Base-by-base conservation (phyloP, 2,113 vertebrate genomes). In the Eidolon helvum region DNA sequence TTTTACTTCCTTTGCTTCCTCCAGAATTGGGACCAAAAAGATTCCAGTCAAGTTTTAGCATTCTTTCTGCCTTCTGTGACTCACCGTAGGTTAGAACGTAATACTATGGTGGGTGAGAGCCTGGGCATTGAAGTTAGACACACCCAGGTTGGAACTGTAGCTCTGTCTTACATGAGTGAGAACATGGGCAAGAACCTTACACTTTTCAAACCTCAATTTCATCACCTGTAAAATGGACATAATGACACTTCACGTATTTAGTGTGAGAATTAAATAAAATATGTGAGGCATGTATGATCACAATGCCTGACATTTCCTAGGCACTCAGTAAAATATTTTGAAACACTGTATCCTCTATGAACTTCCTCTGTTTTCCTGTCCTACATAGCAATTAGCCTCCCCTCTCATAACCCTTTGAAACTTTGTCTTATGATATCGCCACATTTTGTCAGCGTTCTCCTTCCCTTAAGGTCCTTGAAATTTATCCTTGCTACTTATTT, bases 271-370 rank as follows among this genome's bases (percentile, higher is more conserved):
- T 45, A 38, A 80, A 55, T 38, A 55, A 45, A 86, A 68, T 5
- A 24, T 4, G 18, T 38, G 53, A 68, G 18, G 9, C 45, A 28
- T 26, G 10, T 19, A 38, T 10, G 14, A 75, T 30, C 21, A 12
- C n/a, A 87, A 9, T 22, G 57, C 21, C 33, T 45, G 38, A 18
- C 30, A n/a, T 74, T 43, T 63, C 33, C 12, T 38, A 11, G 22
- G 22, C 10, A 30, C 19, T 78, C 14, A 24, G 14, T 79, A 85
- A 79, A 88, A 55, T 57, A 63, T 16, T 71, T 61, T 38, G 30
- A 7, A 63, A 22, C 0, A 4, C 4, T 18, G 65, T 18, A 33
- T 43, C 7, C 3, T 40, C 12, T 10, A 0, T 10, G 26, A 21
- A 4, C 10, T 43, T 61, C 55, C 59, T 53, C 18, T 59, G 11